Evolutionary conservation across 2,888 invertebrate genomes (phyloP).

Genomic region (Pammene aurita): DNA sequence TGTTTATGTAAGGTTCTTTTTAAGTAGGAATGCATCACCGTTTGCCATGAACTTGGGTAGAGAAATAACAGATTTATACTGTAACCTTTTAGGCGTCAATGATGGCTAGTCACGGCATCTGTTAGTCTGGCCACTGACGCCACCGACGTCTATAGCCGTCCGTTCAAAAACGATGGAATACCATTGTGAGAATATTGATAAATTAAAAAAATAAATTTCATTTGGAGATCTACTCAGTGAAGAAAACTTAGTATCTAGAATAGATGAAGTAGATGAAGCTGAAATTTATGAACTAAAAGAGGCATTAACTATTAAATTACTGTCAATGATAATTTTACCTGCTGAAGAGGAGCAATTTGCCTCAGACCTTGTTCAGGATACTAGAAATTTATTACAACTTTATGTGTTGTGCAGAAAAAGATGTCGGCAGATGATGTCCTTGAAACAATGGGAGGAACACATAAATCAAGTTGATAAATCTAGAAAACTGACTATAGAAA

Average conservation of each 20-base stretch:
- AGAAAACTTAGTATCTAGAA: constrained; percentile 69
- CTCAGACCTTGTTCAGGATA: constrained; percentile 70
- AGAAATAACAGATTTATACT: background rate
- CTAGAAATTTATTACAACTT: constrained; percentile 77
- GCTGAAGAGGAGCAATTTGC: constrained; percentile 64
- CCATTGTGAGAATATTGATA: constrained; percentile 64
- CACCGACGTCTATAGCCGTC: too few relatives aligned
- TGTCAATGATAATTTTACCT: constrained; percentile 69
- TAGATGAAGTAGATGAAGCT: constrained; percentile 66
- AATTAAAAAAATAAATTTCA: constrained; percentile 70
- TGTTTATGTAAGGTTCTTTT: constrained; percentile 15
- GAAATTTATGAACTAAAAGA: constrained; percentile 66
- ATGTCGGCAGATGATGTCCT: constrained; percentile 83
- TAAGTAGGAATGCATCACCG: constrained; percentile 10
- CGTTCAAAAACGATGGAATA: too few relatives aligned
- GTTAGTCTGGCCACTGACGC: too few relatives aligned
- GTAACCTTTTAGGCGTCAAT: background rate
- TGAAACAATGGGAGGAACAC: constrained; percentile 88
- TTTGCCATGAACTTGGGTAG: constrained; percentile 3
- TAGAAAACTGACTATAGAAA: constrained; percentile 90
- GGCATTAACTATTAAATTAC: constrained; percentile 68
- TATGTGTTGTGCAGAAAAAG: constrained; percentile 78
- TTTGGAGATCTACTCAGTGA: constrained; percentile 70
- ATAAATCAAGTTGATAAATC: constrained; percentile 88
- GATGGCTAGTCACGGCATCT: too few relatives aligned